Evolutionary conservation across 2,113 vertebrate species (phyloP).

Genomic region (Hyperoodon ampullatus): DNA sequence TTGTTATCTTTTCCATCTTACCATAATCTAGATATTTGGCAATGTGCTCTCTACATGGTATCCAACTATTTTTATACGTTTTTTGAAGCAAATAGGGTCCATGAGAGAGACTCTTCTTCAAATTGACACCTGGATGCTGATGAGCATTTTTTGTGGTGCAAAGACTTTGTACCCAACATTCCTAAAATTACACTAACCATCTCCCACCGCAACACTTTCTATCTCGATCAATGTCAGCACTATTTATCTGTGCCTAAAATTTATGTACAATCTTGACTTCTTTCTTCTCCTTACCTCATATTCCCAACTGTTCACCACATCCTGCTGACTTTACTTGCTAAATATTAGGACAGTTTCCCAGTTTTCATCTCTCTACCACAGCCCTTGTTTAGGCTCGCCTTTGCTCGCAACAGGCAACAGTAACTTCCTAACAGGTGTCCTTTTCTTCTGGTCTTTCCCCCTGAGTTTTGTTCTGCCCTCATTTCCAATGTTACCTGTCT

Average conservation of each 20-base stretch:
- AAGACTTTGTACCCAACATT: not conserved
- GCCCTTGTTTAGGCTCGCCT: not conserved
- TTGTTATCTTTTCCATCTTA: not conserved
- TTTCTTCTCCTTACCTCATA: not conserved
- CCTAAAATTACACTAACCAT: not conserved
- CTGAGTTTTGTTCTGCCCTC: not conserved
- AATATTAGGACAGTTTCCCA: not conserved
- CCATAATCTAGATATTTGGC: not conserved
- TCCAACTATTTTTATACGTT: not conserved
- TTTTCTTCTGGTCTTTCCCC: not conserved
- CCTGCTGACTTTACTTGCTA: not conserved
- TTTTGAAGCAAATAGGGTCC: not conserved
- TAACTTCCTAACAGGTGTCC: not conserved
- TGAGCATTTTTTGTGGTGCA: not conserved
- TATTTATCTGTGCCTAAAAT: not conserved
- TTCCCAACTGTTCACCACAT: not conserved
- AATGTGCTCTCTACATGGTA: not conserved
- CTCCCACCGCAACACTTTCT: not conserved
- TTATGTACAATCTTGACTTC: not conserved
- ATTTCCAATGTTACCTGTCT: not conserved
- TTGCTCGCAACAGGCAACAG: not conserved
- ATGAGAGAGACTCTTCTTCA: not conserved
- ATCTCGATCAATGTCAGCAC: not conserved
- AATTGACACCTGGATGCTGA: not conserved
- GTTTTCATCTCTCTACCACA: not conserved